Conservation (phyloP, 2,113 vertebrate species). For the Bubalus kerabau region DNA sequence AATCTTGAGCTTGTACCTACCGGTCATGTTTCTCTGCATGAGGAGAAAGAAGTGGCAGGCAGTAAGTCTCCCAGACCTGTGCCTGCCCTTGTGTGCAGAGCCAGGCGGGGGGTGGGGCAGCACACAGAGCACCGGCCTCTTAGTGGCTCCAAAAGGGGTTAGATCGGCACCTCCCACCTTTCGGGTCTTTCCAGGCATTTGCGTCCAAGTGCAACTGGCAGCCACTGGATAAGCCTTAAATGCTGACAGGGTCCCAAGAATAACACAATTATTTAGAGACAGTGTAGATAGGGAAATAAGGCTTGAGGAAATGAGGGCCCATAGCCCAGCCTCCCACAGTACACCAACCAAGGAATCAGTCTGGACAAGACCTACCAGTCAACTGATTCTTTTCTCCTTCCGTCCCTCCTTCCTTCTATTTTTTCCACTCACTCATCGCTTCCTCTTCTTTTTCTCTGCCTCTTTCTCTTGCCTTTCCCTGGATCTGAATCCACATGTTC, state of each 20-base stretch:
- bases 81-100: neutral
- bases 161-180: neutral
- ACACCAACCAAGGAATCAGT: neutral
- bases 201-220: constrained; percentile 24
- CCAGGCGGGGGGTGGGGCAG: neutral
- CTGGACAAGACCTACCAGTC: fast-evolving
- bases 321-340: fast-evolving
- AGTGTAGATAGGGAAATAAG: neutral
- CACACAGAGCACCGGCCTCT: neutral
- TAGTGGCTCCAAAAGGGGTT: neutral
- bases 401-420: neutral
- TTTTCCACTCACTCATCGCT: neutral
- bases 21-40: neutral
- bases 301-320: neutral
- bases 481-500: neutral
- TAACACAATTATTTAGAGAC: neutral
- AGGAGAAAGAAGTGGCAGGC: neutral
- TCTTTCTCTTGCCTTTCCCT: neutral
- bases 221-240: neutral
- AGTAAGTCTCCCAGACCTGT: too few relatives aligned
- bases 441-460: fast-evolving
- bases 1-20: neutral
- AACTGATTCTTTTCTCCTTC: neutral
- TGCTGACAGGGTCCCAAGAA: neutral
- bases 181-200: neutral